Conservation (phyloP, 2,113 vertebrate genomes). For the Solea senegalensis region DNA sequence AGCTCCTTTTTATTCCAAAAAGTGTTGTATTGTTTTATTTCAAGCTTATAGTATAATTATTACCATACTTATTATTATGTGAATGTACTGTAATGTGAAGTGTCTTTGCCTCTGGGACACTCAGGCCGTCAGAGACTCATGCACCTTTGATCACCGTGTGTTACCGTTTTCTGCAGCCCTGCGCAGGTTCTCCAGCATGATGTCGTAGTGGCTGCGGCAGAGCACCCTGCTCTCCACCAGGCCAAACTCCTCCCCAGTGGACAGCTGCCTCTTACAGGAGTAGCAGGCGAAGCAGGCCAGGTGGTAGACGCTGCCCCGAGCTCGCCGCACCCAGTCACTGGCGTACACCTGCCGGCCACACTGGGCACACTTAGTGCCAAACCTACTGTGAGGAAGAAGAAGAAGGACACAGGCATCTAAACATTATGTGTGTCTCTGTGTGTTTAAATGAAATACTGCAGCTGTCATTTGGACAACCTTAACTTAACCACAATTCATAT, state of each 20-base stretch:
- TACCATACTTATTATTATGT: too few relatives aligned
- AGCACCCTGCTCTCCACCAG: slow-evolving; percentile 95
- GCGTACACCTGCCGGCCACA: slow-evolving; percentile 93
- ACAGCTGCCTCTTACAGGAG: slow-evolving; percentile 95
- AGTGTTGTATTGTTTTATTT: too few relatives aligned
- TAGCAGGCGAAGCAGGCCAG: slow-evolving; percentile 95
- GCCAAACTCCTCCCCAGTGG: slow-evolving; percentile 95
- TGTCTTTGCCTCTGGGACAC: background rate
- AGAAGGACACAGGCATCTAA: slow-evolving; percentile 27
- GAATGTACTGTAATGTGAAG: too few relatives aligned
- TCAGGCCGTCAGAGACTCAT: background rate
- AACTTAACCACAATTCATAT: too few relatives aligned
- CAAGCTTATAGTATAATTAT: too few relatives aligned
- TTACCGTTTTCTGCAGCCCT: slow-evolving; percentile 91
- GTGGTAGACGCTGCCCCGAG: slow-evolving; percentile 93
- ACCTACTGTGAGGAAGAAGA: slow-evolving; percentile 85
- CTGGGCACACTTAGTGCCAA: slow-evolving; percentile 93
- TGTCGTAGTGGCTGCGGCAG: slow-evolving; percentile 94
- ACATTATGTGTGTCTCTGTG: background rate
- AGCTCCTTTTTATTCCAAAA: too few relatives aligned
- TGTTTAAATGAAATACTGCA: background rate
- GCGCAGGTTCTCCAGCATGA: slow-evolving; percentile 95
- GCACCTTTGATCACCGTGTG: background rate
- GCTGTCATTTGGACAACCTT: too few relatives aligned
- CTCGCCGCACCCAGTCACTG: slow-evolving; percentile 95